These are phyloP conservation scores for Pristiophorus japonicus DNA, from an alignment of 2,113 vertebrate species.

Conservation along the genomic window DNA sequence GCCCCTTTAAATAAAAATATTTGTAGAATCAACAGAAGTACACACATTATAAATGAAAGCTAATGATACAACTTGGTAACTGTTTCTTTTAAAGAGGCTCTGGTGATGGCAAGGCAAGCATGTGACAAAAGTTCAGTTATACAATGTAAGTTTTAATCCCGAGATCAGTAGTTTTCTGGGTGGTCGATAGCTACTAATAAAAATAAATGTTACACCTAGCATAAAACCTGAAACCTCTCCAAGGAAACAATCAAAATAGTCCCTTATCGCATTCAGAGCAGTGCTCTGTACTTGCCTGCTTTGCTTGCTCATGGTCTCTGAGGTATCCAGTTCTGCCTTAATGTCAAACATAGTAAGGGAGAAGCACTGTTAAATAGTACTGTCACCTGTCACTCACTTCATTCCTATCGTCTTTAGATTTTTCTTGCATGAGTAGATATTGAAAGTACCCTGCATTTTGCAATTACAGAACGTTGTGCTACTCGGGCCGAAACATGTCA, in stretches of 20 bases:
- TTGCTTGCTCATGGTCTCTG: background rate
- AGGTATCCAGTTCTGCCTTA: background rate
- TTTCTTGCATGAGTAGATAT: background rate
- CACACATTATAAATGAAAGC: background rate
- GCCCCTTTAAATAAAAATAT: background rate
- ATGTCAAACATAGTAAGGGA: background rate
- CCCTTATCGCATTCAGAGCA: background rate
- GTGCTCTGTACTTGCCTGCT: background rate
- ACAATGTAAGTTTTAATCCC: background rate
- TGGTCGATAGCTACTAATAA: background rate
- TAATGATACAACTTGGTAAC: background rate
- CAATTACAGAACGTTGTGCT: background rate
- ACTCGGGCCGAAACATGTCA: background rate
- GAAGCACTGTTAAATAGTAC: background rate
- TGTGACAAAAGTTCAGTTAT: background rate
- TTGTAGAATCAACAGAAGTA: background rate
- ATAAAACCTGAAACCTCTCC: background rate
- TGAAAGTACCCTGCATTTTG: background rate
- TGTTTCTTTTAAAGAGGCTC: background rate
- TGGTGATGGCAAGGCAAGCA: too few relatives aligned
- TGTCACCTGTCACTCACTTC: background rate
- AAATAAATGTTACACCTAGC: background rate
- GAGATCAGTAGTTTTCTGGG: background rate
- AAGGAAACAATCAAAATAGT: background rate
- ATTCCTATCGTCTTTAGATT: background rate